phyloP scores from a whole-genome alignment of 1,140 invertebrate species.

The Drosophila jambulina region DNA sequence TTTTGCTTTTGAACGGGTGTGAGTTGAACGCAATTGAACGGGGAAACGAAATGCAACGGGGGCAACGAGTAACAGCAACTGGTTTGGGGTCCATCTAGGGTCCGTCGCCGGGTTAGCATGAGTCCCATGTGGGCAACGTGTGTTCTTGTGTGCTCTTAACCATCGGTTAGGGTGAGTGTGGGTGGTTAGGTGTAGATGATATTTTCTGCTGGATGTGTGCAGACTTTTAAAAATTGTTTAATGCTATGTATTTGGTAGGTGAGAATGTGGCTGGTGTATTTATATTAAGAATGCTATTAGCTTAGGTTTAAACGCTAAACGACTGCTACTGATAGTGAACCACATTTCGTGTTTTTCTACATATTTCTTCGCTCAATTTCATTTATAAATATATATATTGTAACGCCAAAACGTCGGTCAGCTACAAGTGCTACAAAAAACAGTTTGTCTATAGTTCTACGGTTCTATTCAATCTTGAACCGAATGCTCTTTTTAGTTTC shows the following conservation, averaged over 20 bases:
- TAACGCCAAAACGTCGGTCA: conserved; percentile 61
- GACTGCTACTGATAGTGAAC: conserved; percentile 69
- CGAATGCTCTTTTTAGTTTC: conserved; percentile 19
- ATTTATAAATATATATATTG: conserved; percentile 42
- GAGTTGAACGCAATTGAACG: conserved; percentile 48
- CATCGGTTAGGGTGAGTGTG: conserved; percentile 4
- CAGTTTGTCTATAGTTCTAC: conserved; percentile 34
- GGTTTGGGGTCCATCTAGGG: conserved; percentile 34
- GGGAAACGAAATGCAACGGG: conserved; percentile 31
- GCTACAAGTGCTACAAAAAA: conserved; percentile 70
- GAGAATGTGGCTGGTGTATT: conserved; percentile 27
- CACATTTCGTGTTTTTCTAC: conserved; percentile 66
- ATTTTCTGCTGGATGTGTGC: conserved; percentile 12
- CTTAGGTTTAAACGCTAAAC: conserved; percentile 65
- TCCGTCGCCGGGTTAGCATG: conserved; percentile 53
- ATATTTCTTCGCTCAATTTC: conserved; percentile 37
- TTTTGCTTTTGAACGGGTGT: conserved; percentile 43
- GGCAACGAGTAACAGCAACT: conserved; percentile 51
- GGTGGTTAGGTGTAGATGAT: conserved; percentile 16
- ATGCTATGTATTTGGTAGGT: conserved; percentile 11
- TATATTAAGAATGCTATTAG: conserved; percentile 59
- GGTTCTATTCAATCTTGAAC: conserved; percentile 43
- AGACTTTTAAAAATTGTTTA: conserved; percentile 25
- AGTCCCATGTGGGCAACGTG: conserved; percentile 21
- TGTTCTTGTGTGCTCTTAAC: not conserved